Evolutionary conservation across 2,797 vertebrate genomes (phyloP).

Genomic region (Lates japonicus): DNA sequence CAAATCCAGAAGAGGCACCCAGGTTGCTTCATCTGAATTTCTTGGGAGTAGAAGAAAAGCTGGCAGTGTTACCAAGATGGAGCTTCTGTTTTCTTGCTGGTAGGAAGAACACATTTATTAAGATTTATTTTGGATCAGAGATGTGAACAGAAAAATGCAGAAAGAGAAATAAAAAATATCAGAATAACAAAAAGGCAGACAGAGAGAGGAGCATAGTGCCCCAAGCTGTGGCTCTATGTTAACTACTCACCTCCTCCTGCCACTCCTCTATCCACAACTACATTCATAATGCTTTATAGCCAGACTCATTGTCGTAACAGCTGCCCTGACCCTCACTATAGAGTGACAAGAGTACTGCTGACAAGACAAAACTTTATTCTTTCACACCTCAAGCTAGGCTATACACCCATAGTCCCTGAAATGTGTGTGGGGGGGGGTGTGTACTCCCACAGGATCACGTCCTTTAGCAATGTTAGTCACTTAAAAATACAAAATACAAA

Average conservation of each 20-base stretch:
- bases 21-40: slow-evolving; percentile 8
- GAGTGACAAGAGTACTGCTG: slow-evolving; percentile 60
- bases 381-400: slow-evolving; percentile 37
- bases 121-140: neutral
- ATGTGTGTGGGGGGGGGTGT: neutral
- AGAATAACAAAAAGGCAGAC: neutral
- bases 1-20: neutral
- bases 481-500: neutral
- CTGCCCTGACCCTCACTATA: slow-evolving; percentile 52
- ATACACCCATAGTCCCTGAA: neutral
- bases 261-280: slow-evolving; percentile 31
- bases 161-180: neutral
- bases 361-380: slow-evolving; percentile 59
- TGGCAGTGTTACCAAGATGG: neutral
- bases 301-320: slow-evolving; percentile 57
- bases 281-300: slow-evolving; percentile 50
- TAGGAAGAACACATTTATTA: neutral
- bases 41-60: neutral
- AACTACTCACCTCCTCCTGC: slow-evolving; percentile 39
- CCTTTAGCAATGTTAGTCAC: neutral
- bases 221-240: slow-evolving; percentile 17
- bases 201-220: neutral
- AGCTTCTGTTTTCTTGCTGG: neutral
- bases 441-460: neutral
- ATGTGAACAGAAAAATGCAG: slow-evolving; percentile 33